Evolutionary conservation across 1,140 invertebrate genomes (phyloP), one percentile per base, ranked within the genome.

Genomic region (Formica selysi): DNA sequence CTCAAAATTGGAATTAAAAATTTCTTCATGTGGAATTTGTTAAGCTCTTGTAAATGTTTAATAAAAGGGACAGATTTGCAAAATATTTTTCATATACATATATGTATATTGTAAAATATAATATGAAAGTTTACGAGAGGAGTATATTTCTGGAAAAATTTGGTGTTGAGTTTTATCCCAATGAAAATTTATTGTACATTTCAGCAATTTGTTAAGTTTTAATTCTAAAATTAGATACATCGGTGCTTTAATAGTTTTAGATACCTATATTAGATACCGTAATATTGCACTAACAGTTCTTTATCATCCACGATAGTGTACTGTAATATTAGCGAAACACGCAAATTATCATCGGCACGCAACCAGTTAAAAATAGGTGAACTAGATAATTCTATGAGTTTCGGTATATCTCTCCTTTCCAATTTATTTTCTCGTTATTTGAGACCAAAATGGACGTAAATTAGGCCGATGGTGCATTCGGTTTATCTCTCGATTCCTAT

Each of bases 361-460:
- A 48, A 81, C 11, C 19, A 13, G 68, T 73, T 83, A 74, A 83
- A 83, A 83, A 62, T 83, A 83, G 64, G 4, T 26, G 41, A 62
- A 48, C 22, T 26, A 48, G 41, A 73, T 73, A 22, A 54, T 22
- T 51, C 3, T 48, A 48, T 38, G 78, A 71, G 8, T 2, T 11
- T 59, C 1, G 36, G 44, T 74, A 83, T 83, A 38, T 73, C 11
- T 22, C 26, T 11, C 0, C 36, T 48, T 48, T 22, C 22, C 6
- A 48, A 70, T 80, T 70, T 32, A 48, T 83, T 29, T 74, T 38
- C 29, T 36, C 3, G 13, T 74, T 44, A 16, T 83, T 74, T 3
- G 7, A 32, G 11, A 10, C 67, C 4, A 22, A 36, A 22, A 22
- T 22, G 0, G 13, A 16, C 26, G 65, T 41, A 8, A 83, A 74